Evolutionary conservation across 1,140 invertebrate genomes (phyloP).

Genomic region (Dolichoris vasculosae): DNA sequence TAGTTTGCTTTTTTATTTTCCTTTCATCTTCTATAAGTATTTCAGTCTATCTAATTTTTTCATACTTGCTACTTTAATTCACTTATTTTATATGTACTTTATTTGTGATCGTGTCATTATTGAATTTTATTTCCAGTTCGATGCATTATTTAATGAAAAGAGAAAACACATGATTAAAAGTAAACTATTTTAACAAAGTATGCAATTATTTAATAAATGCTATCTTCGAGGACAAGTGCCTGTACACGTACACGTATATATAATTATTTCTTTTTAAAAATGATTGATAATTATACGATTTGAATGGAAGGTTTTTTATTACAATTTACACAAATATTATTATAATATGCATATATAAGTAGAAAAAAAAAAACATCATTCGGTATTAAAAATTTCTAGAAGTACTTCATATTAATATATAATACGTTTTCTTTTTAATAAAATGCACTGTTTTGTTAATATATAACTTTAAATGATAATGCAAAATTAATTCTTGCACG

Average conservation of each 20-base stretch:
- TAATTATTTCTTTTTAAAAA: too few relatives aligned
- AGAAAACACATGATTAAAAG: too few relatives aligned
- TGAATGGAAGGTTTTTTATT: not conserved
- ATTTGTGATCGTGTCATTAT: conserved; percentile 15
- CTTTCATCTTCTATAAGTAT: not conserved
- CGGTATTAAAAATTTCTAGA: not conserved
- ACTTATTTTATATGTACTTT: not conserved
- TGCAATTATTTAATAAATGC: not conserved
- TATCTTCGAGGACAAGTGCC: too few relatives aligned
- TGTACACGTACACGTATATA: too few relatives aligned
- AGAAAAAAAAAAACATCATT: too few relatives aligned
- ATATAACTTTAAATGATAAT: not conserved
- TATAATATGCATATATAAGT: too few relatives aligned
- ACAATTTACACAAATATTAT: not conserved
- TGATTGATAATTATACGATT: too few relatives aligned
- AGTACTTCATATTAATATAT: too few relatives aligned
- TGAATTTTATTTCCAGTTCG: not conserved
- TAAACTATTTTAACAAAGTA: too few relatives aligned
- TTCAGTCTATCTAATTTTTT: not conserved
- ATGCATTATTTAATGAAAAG: not conserved
- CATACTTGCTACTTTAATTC: not conserved
- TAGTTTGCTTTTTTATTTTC: conserved; percentile 10
- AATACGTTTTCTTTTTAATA: too few relatives aligned
- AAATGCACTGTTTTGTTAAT: too few relatives aligned
- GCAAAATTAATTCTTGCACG: too few relatives aligned